These are phyloP conservation scores for Empis stercorea DNA, from an alignment of 2,888 invertebrate species.

Conservation along the genomic window DNA sequence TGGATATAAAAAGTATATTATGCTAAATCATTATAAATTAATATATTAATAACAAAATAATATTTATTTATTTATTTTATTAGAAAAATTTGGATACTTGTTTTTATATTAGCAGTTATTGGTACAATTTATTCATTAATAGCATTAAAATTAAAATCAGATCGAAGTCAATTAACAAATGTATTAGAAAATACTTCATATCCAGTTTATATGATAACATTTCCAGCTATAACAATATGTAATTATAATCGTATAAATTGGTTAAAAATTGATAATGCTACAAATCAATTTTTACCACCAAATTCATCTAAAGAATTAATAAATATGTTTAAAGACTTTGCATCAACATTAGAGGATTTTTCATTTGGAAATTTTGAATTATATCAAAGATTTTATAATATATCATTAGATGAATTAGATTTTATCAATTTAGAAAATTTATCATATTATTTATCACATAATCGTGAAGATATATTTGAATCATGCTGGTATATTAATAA, in stretches of 20 bases:
- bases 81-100: not conserved
- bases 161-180: not conserved
- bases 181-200: conserved; percentile 3
- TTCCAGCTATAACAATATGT: conserved; percentile 30
- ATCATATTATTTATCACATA: conserved; percentile 17
- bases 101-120: not conserved
- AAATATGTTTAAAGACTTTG: conserved; percentile 21
- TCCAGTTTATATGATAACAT: conserved; percentile 24
- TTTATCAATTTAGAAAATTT: conserved; percentile 22
- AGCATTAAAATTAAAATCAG: not conserved
- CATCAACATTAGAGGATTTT: conserved; percentile 17
- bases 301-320: conserved; percentile 16
- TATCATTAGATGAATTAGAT: conserved; percentile 23
- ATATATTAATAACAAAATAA: not conserved
- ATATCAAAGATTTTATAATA: conserved; percentile 2
- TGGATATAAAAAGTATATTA: not conserved
- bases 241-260: conserved; percentile 25
- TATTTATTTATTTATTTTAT: not conserved
- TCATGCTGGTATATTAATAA: conserved; percentile 30
- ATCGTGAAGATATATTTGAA: conserved; percentile 33
- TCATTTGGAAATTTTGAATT: conserved; percentile 16
- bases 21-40: not conserved
- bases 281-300: conserved; percentile 20
- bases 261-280: conserved; percentile 19
- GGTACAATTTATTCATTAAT: not conserved